Conservation (phyloP, 2,113 vertebrate species). For the Crotalus viridis region DNA sequence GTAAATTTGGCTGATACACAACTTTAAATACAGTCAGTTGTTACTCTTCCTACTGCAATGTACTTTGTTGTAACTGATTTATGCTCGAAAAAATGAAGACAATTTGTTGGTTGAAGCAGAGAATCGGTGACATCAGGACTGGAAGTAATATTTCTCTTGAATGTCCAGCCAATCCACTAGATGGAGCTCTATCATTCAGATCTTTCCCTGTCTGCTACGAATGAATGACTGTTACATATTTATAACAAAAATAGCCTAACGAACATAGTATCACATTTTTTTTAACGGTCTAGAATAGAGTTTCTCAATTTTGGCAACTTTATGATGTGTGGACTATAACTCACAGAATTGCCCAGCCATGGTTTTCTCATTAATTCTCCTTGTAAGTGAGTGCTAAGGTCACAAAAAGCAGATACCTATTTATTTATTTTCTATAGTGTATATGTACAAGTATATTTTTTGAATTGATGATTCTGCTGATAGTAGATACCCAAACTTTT, state of each 20-base stretch:
- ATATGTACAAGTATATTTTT: neutral
- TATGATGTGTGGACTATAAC: neutral
- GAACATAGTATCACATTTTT: neutral
- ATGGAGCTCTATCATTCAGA: neutral
- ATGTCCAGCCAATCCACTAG: neutral
- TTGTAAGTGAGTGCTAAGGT: neutral
- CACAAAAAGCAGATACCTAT: neutral
- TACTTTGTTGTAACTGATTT: neutral
- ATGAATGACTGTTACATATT: neutral
- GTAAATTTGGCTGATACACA: neutral
- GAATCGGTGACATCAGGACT: neutral
- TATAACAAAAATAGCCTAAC: neutral
- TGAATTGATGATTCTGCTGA: neutral
- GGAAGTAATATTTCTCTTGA: neutral
- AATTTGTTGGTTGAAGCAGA: neutral
- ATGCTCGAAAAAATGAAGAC: neutral
- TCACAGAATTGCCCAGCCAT: neutral
- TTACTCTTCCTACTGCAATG: neutral
- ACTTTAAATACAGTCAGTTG: neutral
- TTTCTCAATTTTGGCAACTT: neutral
- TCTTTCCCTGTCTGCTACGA: neutral
- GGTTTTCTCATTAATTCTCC: neutral
- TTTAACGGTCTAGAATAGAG: neutral
- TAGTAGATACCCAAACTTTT: neutral
- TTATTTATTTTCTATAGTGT: neutral